These are phyloP conservation scores for Manis crassicaudata DNA, from an alignment of 2,797 vertebrate genomes.

Conservation along the genomic window DNA sequence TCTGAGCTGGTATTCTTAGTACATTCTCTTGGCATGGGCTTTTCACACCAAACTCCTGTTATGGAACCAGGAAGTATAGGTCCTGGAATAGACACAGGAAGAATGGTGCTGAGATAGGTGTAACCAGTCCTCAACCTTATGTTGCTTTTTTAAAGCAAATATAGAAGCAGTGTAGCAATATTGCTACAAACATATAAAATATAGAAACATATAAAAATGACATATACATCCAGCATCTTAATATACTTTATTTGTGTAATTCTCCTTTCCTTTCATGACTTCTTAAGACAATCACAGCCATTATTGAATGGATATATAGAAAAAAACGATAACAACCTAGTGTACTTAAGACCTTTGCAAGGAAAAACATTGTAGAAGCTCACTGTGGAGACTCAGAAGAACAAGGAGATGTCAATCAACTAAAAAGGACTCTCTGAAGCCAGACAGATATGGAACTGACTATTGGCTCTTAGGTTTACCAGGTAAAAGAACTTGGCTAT, in stretches of 20 bases:
- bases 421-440: neutral
- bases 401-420: neutral
- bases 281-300: neutral
- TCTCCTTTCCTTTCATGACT: neutral
- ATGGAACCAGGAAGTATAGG: neutral
- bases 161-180: neutral
- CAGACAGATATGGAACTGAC: neutral
- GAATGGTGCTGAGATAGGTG: neutral
- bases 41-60: neutral
- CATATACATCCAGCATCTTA: neutral
- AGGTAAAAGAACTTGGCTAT: neutral
- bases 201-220: neutral
- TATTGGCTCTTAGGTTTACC: neutral
- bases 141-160: slow-evolving; percentile 3
- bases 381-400: neutral
- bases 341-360: neutral
- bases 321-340: neutral
- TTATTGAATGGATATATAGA: neutral
- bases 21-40: neutral
- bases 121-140: neutral
- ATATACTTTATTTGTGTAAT: neutral
- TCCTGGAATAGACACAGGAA: neutral
- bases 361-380: neutral
- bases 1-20: neutral
- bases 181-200: neutral